A percentile compares a stretch with the other conserved stretches of the same genome.
Evolutionary conservation across 2,888 invertebrate genomes (phyloP).

Genomic region (Brachyptera putata): DNA sequence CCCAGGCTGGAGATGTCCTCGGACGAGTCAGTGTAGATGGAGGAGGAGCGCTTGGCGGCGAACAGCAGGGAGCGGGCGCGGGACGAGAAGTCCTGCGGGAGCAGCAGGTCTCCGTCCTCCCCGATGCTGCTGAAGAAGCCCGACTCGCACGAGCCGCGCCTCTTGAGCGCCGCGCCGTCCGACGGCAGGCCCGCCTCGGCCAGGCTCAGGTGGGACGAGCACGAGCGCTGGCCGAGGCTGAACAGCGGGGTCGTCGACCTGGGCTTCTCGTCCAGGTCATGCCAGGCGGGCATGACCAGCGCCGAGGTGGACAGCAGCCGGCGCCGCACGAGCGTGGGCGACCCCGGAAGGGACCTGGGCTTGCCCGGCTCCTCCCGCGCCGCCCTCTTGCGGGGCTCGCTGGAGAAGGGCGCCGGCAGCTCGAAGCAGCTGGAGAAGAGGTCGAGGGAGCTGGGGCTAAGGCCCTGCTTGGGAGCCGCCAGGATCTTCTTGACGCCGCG

Average conservation of each 20-base stretch:
- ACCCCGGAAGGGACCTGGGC: conserved; percentile 38
- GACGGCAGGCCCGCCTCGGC: conserved; percentile 26
- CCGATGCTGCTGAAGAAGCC: conserved; percentile 87
- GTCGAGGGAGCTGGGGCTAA: conserved; percentile 40
- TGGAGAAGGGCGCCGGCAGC: conserved; percentile 61
- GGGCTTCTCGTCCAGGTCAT: neutral
- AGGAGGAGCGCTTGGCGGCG: conserved; percentile 64
- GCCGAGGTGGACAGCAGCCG: conserved; percentile 43
- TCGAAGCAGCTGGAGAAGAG: conserved; percentile 74
- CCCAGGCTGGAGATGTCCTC: conserved; percentile 80
- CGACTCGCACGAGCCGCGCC: conserved; percentile 82
- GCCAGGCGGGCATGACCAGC: conserved; percentile 17
- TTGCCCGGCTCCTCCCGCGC: conserved; percentile 26
- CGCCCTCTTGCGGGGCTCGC: no score
- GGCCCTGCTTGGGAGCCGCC: conserved; percentile 49
- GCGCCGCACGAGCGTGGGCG: conserved; percentile 37
- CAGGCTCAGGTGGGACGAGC: conserved; percentile 35
- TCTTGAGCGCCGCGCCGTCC: conserved; percentile 44
- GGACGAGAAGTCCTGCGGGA: conserved; percentile 37
- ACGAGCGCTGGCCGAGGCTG: conserved; percentile 22
- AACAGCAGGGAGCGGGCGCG: conserved; percentile 51
- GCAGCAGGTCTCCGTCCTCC: conserved; percentile 52
- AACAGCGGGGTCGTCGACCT: neutral
- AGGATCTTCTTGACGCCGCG: conserved; percentile 75
- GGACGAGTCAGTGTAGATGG: conserved; percentile 82